Conservation (phyloP, 2,113 vertebrate species). For the Otus sunia region DNA sequence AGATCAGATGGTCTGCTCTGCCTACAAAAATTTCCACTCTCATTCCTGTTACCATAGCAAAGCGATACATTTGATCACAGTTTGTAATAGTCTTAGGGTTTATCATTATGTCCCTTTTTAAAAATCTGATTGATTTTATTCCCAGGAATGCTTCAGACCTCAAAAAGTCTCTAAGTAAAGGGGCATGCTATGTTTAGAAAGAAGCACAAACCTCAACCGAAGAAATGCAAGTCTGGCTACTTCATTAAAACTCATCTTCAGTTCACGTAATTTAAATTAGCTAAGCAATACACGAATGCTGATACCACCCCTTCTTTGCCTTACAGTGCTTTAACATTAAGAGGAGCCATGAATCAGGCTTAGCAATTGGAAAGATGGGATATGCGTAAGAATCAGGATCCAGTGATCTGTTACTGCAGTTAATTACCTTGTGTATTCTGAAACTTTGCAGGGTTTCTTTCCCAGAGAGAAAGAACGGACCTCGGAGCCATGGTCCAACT, state of each 20-base stretch:
- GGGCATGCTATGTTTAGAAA: slow-evolving; percentile 29
- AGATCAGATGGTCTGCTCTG: slow-evolving; percentile 61
- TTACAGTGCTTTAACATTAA: slow-evolving; percentile 28
- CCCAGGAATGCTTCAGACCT: slow-evolving; percentile 20
- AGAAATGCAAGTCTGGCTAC: slow-evolving; percentile 30
- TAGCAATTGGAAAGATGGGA: slow-evolving; percentile 20
- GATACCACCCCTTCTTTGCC: slow-evolving; percentile 7
- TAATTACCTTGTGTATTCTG: slow-evolving; percentile 95
- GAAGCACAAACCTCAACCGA: neutral
- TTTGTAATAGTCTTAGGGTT: slow-evolving; percentile 55
- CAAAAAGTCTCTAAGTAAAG: neutral
- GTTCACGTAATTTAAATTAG: slow-evolving; percentile 1
- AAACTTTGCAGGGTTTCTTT: slow-evolving; percentile 99
- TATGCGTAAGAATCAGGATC: neutral
- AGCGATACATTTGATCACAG: slow-evolving; percentile 63
- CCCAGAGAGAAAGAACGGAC: slow-evolving; percentile 99
- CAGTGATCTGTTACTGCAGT: slow-evolving; percentile 28
- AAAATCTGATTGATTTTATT: slow-evolving; percentile 41
- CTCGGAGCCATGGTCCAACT: slow-evolving; percentile 99
- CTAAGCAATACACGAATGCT: neutral
- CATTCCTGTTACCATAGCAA: slow-evolving; percentile 73
- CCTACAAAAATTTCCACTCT: slow-evolving; percentile 56
- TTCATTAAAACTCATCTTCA: slow-evolving; percentile 40
- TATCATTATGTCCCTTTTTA: slow-evolving; percentile 47
- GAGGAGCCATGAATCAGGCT: slow-evolving; percentile 3